Conservation (phyloP, 2,797 vertebrate genomes). For the Cephalopachus bancanus region DNA sequence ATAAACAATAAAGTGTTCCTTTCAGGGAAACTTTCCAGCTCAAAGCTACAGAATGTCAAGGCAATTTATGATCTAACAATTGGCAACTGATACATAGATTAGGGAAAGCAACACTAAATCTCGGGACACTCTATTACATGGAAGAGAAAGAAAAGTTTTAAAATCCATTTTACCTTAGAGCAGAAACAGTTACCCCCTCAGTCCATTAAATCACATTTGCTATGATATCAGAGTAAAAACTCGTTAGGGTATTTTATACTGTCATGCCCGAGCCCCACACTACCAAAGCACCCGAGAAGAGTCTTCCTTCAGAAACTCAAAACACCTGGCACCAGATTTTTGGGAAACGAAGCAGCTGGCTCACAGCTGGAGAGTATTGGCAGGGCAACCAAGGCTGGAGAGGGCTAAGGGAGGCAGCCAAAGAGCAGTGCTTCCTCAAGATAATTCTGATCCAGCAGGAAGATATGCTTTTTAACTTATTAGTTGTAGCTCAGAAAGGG, state of each 20-base stretch:
- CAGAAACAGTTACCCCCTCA: background rate
- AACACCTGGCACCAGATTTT: background rate
- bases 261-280: background rate
- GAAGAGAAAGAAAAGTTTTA: background rate
- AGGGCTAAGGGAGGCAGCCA: background rate
- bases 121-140: background rate
- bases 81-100: background rate
- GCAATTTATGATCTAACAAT: background rate
- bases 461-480: background rate
- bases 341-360: background rate
- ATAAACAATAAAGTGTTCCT: background rate
- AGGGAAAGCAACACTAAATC: background rate
- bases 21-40: background rate
- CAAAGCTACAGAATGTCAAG: background rate
- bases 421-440: background rate
- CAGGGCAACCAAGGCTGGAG: background rate
- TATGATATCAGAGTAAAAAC: background rate
- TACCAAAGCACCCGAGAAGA: background rate
- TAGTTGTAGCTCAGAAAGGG: constrained; percentile 8
- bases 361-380: background rate
- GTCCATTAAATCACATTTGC: background rate
- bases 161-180: background rate
- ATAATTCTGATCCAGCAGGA: background rate
- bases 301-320: background rate
- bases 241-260: background rate